Evolutionary conservation across 2,797 vertebrate genomes (phyloP).

Genomic region (Pteronotus mesoamericanus): DNA sequence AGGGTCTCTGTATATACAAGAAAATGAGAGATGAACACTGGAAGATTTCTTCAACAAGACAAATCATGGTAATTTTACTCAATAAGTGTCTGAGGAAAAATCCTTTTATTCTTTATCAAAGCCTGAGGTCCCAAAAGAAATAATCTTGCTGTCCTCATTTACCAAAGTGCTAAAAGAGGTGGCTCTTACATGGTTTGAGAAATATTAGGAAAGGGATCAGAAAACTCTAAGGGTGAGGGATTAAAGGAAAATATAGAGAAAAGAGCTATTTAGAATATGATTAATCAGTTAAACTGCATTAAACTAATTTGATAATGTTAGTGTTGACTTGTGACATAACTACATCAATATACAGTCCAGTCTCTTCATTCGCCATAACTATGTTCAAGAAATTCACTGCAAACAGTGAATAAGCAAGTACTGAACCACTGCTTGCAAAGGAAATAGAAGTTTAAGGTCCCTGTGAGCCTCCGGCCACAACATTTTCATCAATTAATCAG

Average conservation of each 20-base stretch:
- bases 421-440: not conserved
- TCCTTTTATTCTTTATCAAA: not conserved
- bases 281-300: not conserved
- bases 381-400: not conserved
- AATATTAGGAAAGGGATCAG: not conserved
- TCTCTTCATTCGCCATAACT: not conserved
- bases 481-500: not conserved
- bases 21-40: not conserved
- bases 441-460: not conserved
- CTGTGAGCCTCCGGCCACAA: not conserved
- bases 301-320: not conserved
- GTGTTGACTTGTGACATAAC: not conserved
- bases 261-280: not conserved
- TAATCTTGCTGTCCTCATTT: not conserved
- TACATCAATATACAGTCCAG: not conserved
- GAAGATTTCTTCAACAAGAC: not conserved
- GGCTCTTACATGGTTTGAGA: not conserved
- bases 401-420: not conserved
- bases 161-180: not conserved
- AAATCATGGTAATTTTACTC: not conserved
- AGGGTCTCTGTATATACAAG: not conserved
- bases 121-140: not conserved
- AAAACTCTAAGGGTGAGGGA: not conserved
- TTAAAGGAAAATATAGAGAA: not conserved
- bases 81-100: not conserved